These are phyloP conservation scores for Cantharis rufa DNA, from an alignment of 2,888 invertebrate genomes.

Conservation along the genomic window DNA sequence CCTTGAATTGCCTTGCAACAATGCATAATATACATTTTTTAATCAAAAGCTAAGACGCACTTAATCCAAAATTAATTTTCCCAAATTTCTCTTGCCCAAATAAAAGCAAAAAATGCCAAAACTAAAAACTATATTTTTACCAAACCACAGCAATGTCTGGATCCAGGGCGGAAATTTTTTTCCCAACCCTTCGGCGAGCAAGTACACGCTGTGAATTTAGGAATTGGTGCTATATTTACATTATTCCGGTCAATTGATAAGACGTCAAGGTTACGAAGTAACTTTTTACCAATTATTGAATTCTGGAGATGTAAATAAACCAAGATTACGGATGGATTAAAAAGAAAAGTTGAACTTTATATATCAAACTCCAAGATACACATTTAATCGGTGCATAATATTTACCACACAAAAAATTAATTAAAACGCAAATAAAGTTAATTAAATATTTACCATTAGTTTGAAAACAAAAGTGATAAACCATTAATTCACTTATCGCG, in stretches of 20 bases:
- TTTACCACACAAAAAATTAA: background rate
- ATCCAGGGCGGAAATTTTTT: no score
- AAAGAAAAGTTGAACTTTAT: background rate
- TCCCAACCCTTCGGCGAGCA: no score
- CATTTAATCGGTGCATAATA: background rate
- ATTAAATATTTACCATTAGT: background rate
- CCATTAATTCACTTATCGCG: background rate
- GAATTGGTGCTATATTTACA: no score
- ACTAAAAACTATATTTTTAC: background rate
- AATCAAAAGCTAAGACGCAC: background rate
- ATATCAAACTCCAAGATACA: background rate
- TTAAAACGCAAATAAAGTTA: background rate
- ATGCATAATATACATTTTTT: background rate
- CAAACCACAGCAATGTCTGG: no score
- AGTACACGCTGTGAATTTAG: no score
- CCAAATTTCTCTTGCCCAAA: background rate
- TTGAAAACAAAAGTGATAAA: background rate
- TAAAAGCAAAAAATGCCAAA: background rate
- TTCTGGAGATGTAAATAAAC: background rate
- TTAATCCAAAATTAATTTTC: background rate
- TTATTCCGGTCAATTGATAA: no score
- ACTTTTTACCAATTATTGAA: background rate
- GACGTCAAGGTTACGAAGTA: no score
- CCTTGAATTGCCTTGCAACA: slow-evolving; percentile 16
- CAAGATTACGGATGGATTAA: background rate